Conservation (phyloP, 35 echinoderm and acorn worm species). For the Strongylocentrotus purpuratus region DNA sequence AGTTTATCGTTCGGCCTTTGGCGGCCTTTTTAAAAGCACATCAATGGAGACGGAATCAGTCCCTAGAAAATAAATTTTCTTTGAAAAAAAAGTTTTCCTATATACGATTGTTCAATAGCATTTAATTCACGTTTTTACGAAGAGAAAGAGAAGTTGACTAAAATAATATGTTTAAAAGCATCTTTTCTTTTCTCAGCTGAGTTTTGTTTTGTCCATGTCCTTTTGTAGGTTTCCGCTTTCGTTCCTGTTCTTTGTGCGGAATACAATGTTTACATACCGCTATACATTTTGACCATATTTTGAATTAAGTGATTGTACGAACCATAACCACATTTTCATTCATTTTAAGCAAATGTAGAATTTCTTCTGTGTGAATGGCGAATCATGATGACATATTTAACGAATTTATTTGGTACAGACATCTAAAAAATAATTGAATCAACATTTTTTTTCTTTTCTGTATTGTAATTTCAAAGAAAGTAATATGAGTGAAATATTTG, state of each 20-base stretch:
- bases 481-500: no score
- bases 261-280: background rate
- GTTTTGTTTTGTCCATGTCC: background rate
- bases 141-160: background rate
- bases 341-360: no score
- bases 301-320: background rate
- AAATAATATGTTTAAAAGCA: background rate
- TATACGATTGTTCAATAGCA: background rate
- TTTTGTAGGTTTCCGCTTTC: background rate
- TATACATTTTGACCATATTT: background rate
- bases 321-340: no score
- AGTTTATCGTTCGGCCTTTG: background rate
- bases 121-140: background rate
- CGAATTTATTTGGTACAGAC: no score
- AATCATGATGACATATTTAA: no score
- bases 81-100: background rate
- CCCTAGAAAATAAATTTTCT: background rate
- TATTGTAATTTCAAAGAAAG: no score
- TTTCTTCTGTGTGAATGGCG: no score
- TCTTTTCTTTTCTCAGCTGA: background rate
- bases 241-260: background rate
- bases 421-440: no score
- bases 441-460: no score
- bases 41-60: background rate
- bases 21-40: background rate